Evolutionary conservation across 2,888 invertebrate species (phyloP).

Genomic region (Amaurobius ferox): DNA sequence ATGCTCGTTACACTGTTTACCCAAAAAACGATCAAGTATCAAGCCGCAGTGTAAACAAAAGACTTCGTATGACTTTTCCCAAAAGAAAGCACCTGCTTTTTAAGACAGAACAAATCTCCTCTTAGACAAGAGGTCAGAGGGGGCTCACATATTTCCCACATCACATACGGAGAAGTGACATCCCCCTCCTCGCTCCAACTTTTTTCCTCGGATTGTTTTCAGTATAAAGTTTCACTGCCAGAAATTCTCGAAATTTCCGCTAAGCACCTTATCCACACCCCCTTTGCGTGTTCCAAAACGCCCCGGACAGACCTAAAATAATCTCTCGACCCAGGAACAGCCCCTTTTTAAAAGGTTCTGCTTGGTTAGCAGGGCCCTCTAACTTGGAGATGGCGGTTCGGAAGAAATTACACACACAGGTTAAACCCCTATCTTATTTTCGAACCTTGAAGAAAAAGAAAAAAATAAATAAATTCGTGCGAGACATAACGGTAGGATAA

Average conservation of each 20-base stretch:
- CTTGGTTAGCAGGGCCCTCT: not conserved
- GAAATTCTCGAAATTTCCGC: conserved; percentile 62
- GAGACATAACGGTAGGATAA: conserved; percentile 1
- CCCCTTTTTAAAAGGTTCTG: not conserved
- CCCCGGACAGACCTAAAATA: conserved; percentile 13
- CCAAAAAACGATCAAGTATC: not conserved
- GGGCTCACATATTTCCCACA: conserved; percentile 16
- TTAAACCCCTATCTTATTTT: conserved; percentile 18
- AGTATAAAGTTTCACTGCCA: conserved; percentile 34
- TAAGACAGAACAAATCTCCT: conserved; percentile 5
- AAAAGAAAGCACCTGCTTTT: conserved; percentile 24
- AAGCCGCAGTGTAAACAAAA: not conserved
- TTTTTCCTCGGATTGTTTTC: conserved; percentile 32
- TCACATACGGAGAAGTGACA: conserved; percentile 14
- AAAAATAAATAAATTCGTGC: not conserved
- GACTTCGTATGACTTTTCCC: not conserved
- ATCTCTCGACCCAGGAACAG: not conserved
- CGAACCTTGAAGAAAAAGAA: not conserved
- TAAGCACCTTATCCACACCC: conserved; percentile 46
- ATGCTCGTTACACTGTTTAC: conserved; percentile 5
- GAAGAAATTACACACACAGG: not conserved
- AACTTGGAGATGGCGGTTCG: not conserved
- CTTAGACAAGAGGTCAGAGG: conserved; percentile 8
- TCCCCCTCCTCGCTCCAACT: not conserved
- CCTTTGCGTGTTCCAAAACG: conserved; percentile 1